Base-by-base conservation (phyloP, 2,797 vertebrate genomes). In the Enteromius viviparus region DNA sequence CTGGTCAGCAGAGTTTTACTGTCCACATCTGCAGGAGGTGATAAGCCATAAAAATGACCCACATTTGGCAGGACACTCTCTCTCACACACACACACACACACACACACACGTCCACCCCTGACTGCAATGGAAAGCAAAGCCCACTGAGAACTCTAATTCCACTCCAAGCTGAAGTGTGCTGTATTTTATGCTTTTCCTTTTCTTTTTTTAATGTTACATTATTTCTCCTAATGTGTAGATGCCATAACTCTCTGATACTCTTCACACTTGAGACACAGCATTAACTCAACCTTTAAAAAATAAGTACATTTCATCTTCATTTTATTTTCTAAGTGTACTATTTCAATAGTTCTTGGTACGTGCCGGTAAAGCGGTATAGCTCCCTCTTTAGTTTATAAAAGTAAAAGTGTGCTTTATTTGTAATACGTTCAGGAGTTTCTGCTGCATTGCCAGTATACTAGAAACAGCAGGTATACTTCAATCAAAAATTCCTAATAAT, bases 41-140 rank as follows among this genome's bases (percentile, higher is more conserved):
- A 90, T 89, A 90, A 90, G 86, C 84, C 83, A 76, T 82, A 87
- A 86, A 88, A 89, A 80, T 60, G 12, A 76, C 72, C 80, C 76
- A 65, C 69, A 75, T 82, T 83, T 84, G 75, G 81, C 86, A 89
- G 85, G 78, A 76, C 78, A 76, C 62, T 53, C 58, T 51, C 32
- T 71, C 72, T 51, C 84, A n/a, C 76, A 51, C 81, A 69, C 80
- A 78, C 42, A 70, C 23, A 51, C 80, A 84, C 53, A 45, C 40
- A 68, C 69, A 34, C 66, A 74, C 62, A 80, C 23, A 26, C 51
- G 9, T 10, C 17, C 64, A 80, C 53, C 29, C 26, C n/a, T 26
- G 19, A 40, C 29, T 53, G 62, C 60, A 75, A 68, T 62, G 26
- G 29, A 51, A 79, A 37, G 47, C 42, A 34, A 80, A 70, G 45